Conservation (phyloP, 2,113 vertebrate species). For the Cyanistes caeruleus region DNA sequence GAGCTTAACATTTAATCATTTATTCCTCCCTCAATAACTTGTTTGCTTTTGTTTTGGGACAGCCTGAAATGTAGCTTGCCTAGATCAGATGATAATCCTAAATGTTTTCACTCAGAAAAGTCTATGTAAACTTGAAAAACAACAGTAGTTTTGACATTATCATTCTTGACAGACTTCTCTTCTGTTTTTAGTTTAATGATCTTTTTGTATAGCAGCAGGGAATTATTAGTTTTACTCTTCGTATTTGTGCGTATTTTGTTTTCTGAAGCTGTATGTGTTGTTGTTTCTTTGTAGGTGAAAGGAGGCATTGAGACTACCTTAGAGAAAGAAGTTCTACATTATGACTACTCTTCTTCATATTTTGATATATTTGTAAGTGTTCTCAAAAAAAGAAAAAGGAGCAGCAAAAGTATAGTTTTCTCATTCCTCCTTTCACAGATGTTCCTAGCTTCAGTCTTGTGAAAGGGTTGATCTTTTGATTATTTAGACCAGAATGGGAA, state of each 20-base stretch:
- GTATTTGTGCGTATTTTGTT: background rate
- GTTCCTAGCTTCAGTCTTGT: background rate
- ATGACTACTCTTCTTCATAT: conserved; percentile 92
- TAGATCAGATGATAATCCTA: background rate
- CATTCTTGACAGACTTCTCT: background rate
- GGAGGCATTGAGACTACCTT: conserved; percentile 87
- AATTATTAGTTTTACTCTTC: background rate
- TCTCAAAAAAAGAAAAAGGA: background rate
- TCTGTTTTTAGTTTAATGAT: background rate
- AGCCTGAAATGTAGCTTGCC: background rate
- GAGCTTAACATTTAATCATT: background rate
- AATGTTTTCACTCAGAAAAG: background rate
- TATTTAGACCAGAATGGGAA: background rate
- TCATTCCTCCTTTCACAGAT: background rate
- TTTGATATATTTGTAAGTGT: conserved; percentile 97
- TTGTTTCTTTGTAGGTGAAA: conserved; percentile 79
- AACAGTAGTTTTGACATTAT: background rate
- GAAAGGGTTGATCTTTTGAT: background rate
- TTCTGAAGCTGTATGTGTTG: background rate
- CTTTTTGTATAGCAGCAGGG: background rate
- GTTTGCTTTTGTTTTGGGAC: background rate
- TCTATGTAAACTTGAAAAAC: background rate
- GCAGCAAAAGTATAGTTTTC: background rate
- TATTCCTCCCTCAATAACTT: background rate
- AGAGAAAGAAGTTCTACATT: conserved; percentile 87